Evolutionary conservation across 2,888 invertebrate species (phyloP), one percentile per base, ranked within the genome.

Genomic region (Taphrorychus bicolor): DNA sequence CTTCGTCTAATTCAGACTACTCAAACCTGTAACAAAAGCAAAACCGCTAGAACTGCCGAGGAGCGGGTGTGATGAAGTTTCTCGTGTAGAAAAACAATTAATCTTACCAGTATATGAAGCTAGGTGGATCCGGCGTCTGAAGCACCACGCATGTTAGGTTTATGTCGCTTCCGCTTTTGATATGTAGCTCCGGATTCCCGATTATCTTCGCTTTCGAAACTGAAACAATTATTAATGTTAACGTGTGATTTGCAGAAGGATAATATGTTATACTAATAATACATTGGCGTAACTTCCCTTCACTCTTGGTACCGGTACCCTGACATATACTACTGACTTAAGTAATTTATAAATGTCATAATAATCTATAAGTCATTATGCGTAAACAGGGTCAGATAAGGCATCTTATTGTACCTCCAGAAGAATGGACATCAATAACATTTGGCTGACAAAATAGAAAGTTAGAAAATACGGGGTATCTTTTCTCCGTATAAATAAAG

Each of bases 191-290:
- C 24, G 91, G 88, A 78, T 92, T 93, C 49, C 93, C 92, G 80
- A 92, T 85, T 80, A 95, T 95, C 85, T 92, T 92, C 74, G 95
- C 94, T 82, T 92, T 92, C 76, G 94, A 94, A 81, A 94, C 95
- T 95, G 87, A 56, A 84, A 84, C 70, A 72, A 71, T 65, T 64
- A 63, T 56, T 53, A 60, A 62, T 61, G 60, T 65, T 52, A 64
- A 17, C 52, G 5, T 42, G 22, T 64, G 62, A 32, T 59, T 63
- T 59, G 59, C 54, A 45, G 49, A 66, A 67, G 40, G 32, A 42
- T 56, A 40, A 58, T 41, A 60, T 61, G 45, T 41, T 62, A 67
- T 18, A 23, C 2, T 22, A 57, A 16, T 21, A n/a, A 54, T 24
- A 23, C 16, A 24, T 14, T 54, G 24, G 24, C 23, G 32, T 54